Evolutionary conservation across 2,888 invertebrate genomes (phyloP).

Genomic region (Ophion obscuratus): DNA sequence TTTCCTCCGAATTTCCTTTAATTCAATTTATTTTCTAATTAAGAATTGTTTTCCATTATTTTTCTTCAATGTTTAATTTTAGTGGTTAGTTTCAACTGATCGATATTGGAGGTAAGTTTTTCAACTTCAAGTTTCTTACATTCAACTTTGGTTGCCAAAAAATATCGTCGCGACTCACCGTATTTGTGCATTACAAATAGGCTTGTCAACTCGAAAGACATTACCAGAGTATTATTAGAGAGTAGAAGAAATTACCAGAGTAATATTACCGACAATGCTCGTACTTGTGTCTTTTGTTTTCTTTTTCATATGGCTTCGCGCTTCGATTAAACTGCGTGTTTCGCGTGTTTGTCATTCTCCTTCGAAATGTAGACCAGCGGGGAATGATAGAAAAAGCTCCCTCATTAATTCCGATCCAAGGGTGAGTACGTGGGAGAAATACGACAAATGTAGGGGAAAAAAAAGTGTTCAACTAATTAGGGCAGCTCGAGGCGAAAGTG

Average conservation of each 20-base stretch:
- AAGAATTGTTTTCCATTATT: not conserved
- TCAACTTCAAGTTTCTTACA: too few relatives aligned
- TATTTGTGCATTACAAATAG: too few relatives aligned
- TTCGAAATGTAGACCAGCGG: slow-evolving; percentile 39
- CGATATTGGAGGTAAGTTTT: too few relatives aligned
- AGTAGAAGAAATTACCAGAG: not conserved
- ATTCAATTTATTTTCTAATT: not conserved
- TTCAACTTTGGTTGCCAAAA: too few relatives aligned
- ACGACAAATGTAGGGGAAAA: slow-evolving; percentile 17
- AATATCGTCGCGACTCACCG: too few relatives aligned
- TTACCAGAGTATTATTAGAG: not conserved
- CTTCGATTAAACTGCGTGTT: slow-evolving; percentile 25
- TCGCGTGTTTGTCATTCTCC: slow-evolving; percentile 36
- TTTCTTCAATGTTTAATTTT: slow-evolving; percentile 14
- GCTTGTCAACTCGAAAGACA: too few relatives aligned
- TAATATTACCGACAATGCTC: not conserved
- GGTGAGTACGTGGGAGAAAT: slow-evolving; percentile 1
- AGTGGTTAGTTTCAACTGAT: too few relatives aligned
- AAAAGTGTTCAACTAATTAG: slow-evolving; percentile 21
- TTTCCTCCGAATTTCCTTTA: too few relatives aligned
- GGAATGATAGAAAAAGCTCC: slow-evolving; percentile 27
- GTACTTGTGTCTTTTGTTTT: not conserved
- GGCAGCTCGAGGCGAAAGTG: slow-evolving; percentile 44
- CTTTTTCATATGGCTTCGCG: not conserved
- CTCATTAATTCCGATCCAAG: slow-evolving; percentile 9